Conservation (phyloP, 2,113 vertebrate species). For the Naja naja region DNA sequence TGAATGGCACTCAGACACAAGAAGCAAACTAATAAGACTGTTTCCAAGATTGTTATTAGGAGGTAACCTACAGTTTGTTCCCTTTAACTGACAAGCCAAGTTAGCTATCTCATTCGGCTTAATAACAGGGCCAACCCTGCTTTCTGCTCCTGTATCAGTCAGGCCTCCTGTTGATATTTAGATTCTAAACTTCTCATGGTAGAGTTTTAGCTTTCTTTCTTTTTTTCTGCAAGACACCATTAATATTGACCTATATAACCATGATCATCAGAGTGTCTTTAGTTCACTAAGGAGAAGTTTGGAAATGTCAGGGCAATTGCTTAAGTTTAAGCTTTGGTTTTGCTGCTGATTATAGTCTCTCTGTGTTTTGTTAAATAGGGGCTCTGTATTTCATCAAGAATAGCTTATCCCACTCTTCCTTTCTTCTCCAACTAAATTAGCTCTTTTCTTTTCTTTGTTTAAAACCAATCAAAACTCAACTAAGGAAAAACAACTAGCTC, state of each 20-base stretch:
- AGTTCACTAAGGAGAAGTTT: neutral
- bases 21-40: neutral
- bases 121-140: neutral
- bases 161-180: neutral
- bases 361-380: neutral
- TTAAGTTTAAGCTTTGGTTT: neutral
- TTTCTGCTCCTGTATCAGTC: neutral
- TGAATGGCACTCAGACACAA: neutral
- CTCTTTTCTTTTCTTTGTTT: neutral
- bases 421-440: neutral
- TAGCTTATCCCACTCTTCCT: neutral
- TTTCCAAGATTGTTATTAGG: neutral
- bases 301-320: neutral
- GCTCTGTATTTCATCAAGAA: neutral
- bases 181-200: neutral
- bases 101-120: neutral
- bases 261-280: neutral
- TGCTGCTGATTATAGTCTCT: neutral
- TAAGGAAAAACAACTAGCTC: neutral
- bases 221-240: neutral
- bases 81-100: neutral
- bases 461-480: neutral
- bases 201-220: neutral
- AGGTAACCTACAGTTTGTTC: neutral
- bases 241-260: neutral